Conservation (phyloP, 1,140 invertebrate species). For the Colletes latitarsis region DNA sequence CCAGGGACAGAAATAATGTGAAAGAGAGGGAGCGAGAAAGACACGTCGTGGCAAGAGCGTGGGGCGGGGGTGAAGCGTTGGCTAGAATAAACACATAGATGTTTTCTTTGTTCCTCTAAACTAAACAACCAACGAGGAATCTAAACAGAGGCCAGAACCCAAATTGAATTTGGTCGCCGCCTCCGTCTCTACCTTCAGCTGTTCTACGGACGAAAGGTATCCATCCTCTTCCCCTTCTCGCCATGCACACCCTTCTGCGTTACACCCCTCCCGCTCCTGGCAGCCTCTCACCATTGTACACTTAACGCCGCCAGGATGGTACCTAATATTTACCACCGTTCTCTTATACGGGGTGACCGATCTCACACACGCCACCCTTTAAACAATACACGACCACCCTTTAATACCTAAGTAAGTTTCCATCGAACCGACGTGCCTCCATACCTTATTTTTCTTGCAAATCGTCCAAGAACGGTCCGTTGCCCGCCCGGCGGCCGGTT, state of each 20-base stretch:
- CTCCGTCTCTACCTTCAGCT: constrained; percentile 77
- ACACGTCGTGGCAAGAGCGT: constrained; percentile 46
- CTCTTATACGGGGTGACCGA: constrained; percentile 66
- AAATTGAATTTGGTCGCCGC: constrained; percentile 83
- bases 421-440: no score
- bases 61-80: constrained; percentile 76
- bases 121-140: constrained; percentile 84
- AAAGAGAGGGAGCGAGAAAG: constrained; percentile 53
- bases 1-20: constrained; percentile 51
- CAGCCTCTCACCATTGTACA: constrained; percentile 60
- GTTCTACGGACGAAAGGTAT: constrained; percentile 76
- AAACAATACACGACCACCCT: constrained; percentile 58
- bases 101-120: constrained; percentile 85
- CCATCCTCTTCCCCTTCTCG: constrained; percentile 44
- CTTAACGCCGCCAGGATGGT: constrained; percentile 69
- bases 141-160: constrained; percentile 83
- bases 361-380: constrained; percentile 57
- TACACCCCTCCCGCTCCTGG: constrained; percentile 23
- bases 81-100: constrained; percentile 84
- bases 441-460: constrained; percentile 28
- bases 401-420: constrained; percentile 45
- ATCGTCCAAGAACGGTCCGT: background rate
- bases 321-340: constrained; percentile 75
- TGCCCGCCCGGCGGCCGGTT: no score
- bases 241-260: constrained; percentile 58